A percentile compares a stretch with the other conserved stretches of the same genome.
These are phyloP conservation scores for Hypsibius dujardini DNA, from an alignment of 1,140 invertebrate species.

Conservation along the genomic window DNA sequence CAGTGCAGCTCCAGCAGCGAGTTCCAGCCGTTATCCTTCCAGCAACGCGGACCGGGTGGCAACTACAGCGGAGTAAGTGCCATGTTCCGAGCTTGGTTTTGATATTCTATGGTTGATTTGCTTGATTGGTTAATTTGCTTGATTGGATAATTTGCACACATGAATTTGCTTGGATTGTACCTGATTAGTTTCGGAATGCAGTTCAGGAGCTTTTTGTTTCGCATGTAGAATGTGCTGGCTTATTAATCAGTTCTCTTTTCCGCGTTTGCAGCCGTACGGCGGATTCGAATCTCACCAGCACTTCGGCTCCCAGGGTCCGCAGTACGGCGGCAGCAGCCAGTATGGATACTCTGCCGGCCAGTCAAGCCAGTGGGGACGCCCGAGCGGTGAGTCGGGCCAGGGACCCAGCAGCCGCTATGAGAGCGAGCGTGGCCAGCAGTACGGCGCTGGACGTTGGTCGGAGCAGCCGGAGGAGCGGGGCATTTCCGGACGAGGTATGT, in stretches of 20 bases:
- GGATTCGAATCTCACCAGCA: conserved; percentile 4
- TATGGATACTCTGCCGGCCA: not conserved
- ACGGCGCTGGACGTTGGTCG: no score
- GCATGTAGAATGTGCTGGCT: not conserved
- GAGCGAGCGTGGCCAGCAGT: not conserved
- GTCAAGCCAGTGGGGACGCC: not conserved
- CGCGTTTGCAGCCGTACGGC: conserved; percentile 8
- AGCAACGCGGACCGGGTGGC: not conserved
- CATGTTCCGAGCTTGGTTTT: not conserved
- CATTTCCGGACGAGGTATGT: no score
- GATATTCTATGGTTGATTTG: not conserved
- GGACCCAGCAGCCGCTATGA: not conserved
- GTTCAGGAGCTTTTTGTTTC: not conserved
- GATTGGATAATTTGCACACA: not conserved
- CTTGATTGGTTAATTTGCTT: not conserved
- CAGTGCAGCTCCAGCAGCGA: not conserved
- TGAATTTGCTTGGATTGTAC: not conserved
- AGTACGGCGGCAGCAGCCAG: not conserved
- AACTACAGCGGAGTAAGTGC: conserved; percentile 9
- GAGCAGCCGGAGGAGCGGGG: no score
- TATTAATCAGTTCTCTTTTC: not conserved
- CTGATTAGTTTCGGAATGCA: not conserved
- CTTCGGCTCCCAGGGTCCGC: not conserved
- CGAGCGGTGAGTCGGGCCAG: not conserved
- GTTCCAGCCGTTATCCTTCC: not conserved